Evolutionary conservation across 2,113 vertebrate species (phyloP), one percentile per base, ranked within the genome.

Genomic region (Pleuronectes platessa): DNA sequence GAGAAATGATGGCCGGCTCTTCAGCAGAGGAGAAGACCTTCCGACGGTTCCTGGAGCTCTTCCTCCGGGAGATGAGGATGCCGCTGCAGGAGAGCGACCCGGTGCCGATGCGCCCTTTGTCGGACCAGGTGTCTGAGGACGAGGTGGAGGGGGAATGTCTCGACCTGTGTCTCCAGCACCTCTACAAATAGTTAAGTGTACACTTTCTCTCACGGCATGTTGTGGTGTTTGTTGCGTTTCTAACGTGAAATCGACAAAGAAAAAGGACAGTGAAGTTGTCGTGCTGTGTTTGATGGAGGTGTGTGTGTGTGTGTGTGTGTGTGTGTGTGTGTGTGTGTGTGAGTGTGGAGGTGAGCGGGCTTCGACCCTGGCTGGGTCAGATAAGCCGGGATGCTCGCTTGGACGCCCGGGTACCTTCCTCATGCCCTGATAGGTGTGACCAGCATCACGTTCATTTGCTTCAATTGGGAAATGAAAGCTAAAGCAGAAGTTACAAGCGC

Each of bases 121-220:
- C 96, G 85, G 97, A 99, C 91, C 93, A 95, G 92, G 91, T 98
- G 94, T 94, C 92, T 26, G 95, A 95, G 77, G 96, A 99, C 87
- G 97, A 98, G 90, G 95, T 97, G 94, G 97, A 99, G 82, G 97
- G 97, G 83, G 97, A 98, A 91, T 96, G 96, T 84, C 95, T 99
- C 88, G 97, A 99, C 94, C 94, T 99, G 93, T 98, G 97, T 91
- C 95, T 99, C 79, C 97, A 99, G 86, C 97, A 98, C 95, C 97
- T 99, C 94, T 99, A 97, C 95, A 99, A 98, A 97, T 98, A 98
- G 97, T 98, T 97, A 96, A 99, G 97, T 98, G 88, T 55, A 15
- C 61, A 70, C 84, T 81, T 85, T 69, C 20, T 78, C 51, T 68
- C 37, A 13, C 20, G 14, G 37, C 60, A 67, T 23, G 18, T 10